Conservation (phyloP, 2,888 invertebrate species). For the Rhopalosiphum nymphaeae region DNA sequence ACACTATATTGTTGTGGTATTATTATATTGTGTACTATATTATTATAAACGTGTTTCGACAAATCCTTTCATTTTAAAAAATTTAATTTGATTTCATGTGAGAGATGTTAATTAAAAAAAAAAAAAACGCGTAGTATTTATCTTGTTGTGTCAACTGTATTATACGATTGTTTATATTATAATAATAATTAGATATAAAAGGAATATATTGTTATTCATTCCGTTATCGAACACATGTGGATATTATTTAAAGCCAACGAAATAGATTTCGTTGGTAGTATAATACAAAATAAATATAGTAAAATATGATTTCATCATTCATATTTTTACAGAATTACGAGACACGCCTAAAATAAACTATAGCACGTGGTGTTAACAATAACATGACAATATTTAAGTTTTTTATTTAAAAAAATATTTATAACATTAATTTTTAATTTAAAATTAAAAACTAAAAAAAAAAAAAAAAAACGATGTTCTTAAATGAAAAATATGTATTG, state of each 20-base stretch:
- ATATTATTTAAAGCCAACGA: neutral
- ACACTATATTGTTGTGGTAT: neutral
- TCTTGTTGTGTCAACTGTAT: neutral
- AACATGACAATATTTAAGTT: neutral
- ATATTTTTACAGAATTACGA: neutral
- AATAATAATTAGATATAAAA: neutral
- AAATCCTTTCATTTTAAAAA: neutral
- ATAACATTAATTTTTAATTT: neutral
- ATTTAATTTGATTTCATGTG: neutral
- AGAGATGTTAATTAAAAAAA: neutral
- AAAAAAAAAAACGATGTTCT: neutral
- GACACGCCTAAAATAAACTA: neutral
- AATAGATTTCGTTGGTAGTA: neutral
- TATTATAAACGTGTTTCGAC: neutral
- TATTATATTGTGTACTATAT: neutral
- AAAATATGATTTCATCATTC: neutral
- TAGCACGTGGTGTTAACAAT: neutral
- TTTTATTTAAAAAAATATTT: neutral
- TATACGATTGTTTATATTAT: neutral
- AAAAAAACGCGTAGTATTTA: neutral
- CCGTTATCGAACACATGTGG: neutral
- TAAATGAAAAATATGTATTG: neutral
- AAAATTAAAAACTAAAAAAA: neutral
- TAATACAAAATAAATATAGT: neutral
- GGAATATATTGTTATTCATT: neutral